Evolutionary conservation across 1,140 invertebrate genomes (phyloP), one percentile per base, ranked within the genome.

Genomic region (Maconellicoccus hirsutus): DNA sequence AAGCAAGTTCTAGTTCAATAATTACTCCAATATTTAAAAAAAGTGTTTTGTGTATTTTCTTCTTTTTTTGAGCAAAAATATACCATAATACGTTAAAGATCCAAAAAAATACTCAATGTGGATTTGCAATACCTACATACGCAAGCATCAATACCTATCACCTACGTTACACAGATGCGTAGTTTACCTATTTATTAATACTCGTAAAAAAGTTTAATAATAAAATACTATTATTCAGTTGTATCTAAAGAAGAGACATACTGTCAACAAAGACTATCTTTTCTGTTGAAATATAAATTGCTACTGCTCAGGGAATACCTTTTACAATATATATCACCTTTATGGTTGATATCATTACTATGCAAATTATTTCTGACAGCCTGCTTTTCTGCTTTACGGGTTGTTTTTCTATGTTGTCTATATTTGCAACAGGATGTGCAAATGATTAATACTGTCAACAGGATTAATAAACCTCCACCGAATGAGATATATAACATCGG

Each of bases 201-300:
- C n/a, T n/a, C n/a, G n/a, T n/a, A n/a, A n/a, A n/a, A n/a, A n/a
- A n/a, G n/a, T n/a, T n/a, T n/a, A n/a, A n/a, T n/a, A n/a, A n/a
- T n/a, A n/a, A 19, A 52, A 16, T 12, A 52, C 61, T 3, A 23
- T 66, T 22, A 66, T 22, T 23, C 84, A 66, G 83, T 86, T 71
- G 86, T 87, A 80, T 87, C 86, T 77, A 87, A 80, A 77, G 81
- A 79, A 73, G 82, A 79, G 75, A 84, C 84, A 77, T 81, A 83
- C 78, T 85, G 86, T 88, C 86, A 88, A 87, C 86, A 87, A 79
- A 87, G 85, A 77, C 84, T 84, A 77, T 87, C 86, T 78, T 87
- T 87, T 70, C 85, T 82, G 74, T 87, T 85, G 74, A 85, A 83
- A 76, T 86, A 86, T 73, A 79, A 80, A 80, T 83, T 85, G 81